These are phyloP conservation scores for Xestia xanthographa DNA, from an alignment of 2,888 invertebrate species.

Conservation along the genomic window DNA sequence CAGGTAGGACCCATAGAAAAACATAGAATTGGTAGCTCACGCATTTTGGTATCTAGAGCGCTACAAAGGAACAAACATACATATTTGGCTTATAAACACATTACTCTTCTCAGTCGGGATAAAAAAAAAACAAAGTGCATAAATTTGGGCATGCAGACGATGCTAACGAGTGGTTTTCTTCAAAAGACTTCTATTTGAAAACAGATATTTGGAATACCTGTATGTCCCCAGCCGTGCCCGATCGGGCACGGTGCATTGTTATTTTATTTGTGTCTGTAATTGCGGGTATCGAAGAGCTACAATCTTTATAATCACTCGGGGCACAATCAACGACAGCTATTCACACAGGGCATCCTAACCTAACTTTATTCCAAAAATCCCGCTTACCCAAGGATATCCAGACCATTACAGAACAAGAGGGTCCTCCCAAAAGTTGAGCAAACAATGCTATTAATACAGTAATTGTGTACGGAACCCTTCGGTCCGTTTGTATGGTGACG, in stretches of 20 bases:
- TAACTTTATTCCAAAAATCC: conserved; percentile 4
- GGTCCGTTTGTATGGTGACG: conserved; percentile 62
- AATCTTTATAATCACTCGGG: background rate
- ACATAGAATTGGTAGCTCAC: too few species aligned
- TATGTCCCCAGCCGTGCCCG: too few species aligned
- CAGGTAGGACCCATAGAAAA: too few species aligned
- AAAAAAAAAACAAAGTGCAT: background rate
- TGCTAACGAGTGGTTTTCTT: background rate
- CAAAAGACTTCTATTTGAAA: background rate
- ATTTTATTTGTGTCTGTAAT: too few species aligned
- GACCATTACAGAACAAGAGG: conserved; percentile 25
- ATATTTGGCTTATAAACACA: too few species aligned
- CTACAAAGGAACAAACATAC: too few species aligned
- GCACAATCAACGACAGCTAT: background rate
- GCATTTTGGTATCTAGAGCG: too few species aligned
- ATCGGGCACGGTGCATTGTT: too few species aligned
- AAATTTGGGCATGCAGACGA: background rate
- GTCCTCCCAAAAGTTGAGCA: conserved; percentile 31
- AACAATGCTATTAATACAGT: conserved; percentile 65
- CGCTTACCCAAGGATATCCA: conserved; percentile 11
- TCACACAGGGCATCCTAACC: conserved; percentile 11
- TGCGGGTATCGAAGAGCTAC: too few species aligned
- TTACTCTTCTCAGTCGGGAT: too few species aligned
- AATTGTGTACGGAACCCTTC: conserved; percentile 51
- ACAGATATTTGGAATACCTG: background rate